Conservation (phyloP, 2,113 vertebrate species). For the Malaclemys terrapin region DNA sequence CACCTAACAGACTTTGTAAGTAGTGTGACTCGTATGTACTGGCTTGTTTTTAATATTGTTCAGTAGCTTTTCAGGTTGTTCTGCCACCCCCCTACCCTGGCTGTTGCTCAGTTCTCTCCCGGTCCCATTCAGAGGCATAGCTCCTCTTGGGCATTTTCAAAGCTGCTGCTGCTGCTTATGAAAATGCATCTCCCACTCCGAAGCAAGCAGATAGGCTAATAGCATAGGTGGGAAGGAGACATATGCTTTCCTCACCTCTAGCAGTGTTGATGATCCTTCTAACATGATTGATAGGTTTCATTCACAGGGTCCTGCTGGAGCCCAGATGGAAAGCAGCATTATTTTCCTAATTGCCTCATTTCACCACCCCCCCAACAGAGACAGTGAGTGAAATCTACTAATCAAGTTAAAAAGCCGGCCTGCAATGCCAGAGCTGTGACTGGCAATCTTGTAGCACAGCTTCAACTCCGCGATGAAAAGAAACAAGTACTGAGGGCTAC, state of each 20-base stretch:
- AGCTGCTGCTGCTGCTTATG: neutral
- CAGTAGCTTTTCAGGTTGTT: neutral
- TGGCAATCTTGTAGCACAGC: neutral
- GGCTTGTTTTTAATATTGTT: neutral
- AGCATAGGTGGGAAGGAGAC: neutral
- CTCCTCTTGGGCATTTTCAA: neutral
- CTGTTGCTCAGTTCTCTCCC: fast-evolving
- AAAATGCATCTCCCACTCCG: neutral
- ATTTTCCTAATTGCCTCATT: neutral
- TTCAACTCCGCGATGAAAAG: slow-evolving; percentile 19
- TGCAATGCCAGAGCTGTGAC: slow-evolving; percentile 28
- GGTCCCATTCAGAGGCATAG: neutral
- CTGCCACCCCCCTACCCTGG: fast-evolving
- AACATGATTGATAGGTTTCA: neutral
- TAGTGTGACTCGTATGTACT: fast-evolving
- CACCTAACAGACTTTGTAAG: neutral
- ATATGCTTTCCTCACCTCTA: neutral
- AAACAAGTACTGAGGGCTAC: neutral
- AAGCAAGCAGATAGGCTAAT: fast-evolving
- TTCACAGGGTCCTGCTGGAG: neutral
- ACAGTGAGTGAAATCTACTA: neutral
- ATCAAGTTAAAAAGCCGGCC: neutral
- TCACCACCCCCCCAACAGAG: neutral
- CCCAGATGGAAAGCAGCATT: neutral
- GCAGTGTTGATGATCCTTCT: neutral